Evolutionary conservation across 1,140 invertebrate genomes (phyloP).

Genomic region (Cheumatopsyche charites): DNA sequence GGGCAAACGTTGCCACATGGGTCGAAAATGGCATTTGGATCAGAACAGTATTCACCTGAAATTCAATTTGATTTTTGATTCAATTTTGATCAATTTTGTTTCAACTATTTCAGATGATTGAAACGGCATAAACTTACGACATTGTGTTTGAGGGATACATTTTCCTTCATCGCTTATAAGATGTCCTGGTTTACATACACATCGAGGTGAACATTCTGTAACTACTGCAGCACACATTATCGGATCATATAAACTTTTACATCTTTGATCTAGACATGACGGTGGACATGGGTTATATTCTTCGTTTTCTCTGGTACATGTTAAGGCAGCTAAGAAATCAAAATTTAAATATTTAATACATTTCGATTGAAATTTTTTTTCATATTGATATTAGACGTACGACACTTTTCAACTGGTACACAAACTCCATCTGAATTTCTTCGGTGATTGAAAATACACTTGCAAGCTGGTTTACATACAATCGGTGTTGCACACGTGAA

Average conservation of each 20-base stretch:
- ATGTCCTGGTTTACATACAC: slow-evolving; percentile 24
- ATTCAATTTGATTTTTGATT: neutral
- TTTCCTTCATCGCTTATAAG: slow-evolving; percentile 16
- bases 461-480: slow-evolving; percentile 40
- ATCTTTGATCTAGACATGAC: slow-evolving; percentile 26
- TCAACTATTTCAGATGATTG: too few species aligned
- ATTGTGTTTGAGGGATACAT: slow-evolving; percentile 15
- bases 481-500: slow-evolving; percentile 38
- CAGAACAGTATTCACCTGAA: slow-evolving; percentile 15
- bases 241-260: slow-evolving; percentile 17
- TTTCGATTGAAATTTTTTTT: neutral
- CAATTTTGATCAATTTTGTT: too few species aligned
- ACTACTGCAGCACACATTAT: slow-evolving; percentile 11
- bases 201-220: slow-evolving; percentile 20
- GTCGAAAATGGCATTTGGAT: slow-evolving; percentile 13
- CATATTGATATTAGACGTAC: slow-evolving; percentile 36
- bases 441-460: slow-evolving; percentile 40
- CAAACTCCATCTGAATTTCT: slow-evolving; percentile 40
- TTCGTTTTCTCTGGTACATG: slow-evolving; percentile 26
- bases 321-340: slow-evolving; percentile 30
- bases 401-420: slow-evolving; percentile 37
- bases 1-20: slow-evolving; percentile 33
- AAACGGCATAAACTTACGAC: slow-evolving; percentile 6
- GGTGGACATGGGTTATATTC: slow-evolving; percentile 35
- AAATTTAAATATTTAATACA: slow-evolving; percentile 6